Conservation (phyloP, 2,113 vertebrate genomes). For the human (Homo sapiens) region GRCh38 chr18:10826501-10827000, state of each 20-base stretch:
- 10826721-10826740: not conserved
- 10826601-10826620: not conserved
- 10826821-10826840: not conserved
- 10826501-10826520: not conserved
- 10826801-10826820: not conserved
- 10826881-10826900: not conserved
- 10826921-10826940: not conserved
- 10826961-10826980: not conserved
- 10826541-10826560: not conserved
- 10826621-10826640: not conserved
- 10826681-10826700: not conserved
- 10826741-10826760: not conserved
- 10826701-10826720: not conserved
- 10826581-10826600: not conserved
- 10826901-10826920: not conserved
- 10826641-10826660: not conserved
- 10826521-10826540: not conserved
- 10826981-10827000: not conserved
- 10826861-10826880: not conserved
- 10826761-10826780: not conserved
- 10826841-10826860: not conserved
- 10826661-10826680: not conserved
- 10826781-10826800: not conserved
- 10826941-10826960: not conserved
- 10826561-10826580: not conserved